Evolutionary conservation across 2,113 vertebrate genomes (phyloP).

Genomic region (Megaceryle maxima): DNA sequence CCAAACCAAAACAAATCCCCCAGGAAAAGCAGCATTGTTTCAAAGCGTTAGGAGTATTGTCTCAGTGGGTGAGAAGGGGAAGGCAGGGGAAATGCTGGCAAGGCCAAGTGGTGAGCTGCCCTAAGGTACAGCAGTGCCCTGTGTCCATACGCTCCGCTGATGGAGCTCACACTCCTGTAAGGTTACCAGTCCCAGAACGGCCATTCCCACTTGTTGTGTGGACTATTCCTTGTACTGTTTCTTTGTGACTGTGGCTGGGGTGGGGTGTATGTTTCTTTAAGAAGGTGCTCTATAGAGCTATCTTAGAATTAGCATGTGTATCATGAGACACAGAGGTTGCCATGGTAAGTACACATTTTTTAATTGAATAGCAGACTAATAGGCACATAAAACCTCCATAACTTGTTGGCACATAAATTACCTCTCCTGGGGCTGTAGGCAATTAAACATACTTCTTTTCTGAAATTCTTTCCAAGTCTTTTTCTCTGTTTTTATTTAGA

Average conservation of each 20-base stretch:
- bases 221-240: neutral
- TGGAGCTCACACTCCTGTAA: neutral
- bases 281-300: conserved; percentile 57
- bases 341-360: conserved; percentile 71
- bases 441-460: conserved; percentile 66
- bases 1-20: neutral
- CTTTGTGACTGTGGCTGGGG: neutral
- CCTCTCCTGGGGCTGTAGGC: conserved; percentile 58
- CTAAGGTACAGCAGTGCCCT: neutral
- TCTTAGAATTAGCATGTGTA: conserved; percentile 58
- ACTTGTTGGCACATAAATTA: conserved; percentile 71
- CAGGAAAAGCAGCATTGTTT: neutral
- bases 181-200: neutral
- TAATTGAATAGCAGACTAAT: conserved; percentile 76
- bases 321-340: conserved; percentile 58
- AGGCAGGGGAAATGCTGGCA: neutral
- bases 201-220: neutral
- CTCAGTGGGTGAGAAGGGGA: neutral
- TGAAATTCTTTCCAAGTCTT: conserved; percentile 50
- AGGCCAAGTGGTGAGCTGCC: neutral
- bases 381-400: conserved; percentile 72
- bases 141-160: accelerated
- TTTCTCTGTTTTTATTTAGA: conserved; percentile 43
- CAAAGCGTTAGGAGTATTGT: neutral
- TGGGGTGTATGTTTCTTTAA: conserved; percentile 61